A percentile compares a stretch with the other conserved stretches of the same genome.
Evolutionary conservation across 2,797 vertebrate genomes (phyloP).

Genomic region (Neosilurus mollespiculum): DNA sequence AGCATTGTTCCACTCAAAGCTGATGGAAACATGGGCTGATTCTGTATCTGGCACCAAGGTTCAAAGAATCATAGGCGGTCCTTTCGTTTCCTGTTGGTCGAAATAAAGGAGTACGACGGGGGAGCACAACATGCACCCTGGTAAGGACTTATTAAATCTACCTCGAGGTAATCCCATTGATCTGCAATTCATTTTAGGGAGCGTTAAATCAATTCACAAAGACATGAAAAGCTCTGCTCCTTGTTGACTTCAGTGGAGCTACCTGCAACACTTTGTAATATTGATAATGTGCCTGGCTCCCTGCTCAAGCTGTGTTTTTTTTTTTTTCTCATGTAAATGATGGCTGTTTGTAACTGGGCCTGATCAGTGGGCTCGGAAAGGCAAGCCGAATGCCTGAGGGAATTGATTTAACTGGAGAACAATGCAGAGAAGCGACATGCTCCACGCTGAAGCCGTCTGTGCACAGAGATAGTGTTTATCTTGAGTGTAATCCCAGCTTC

Average conservation of each 20-base stretch:
- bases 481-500: conserved; percentile 59
- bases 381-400: conserved; percentile 60
- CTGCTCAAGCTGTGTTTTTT: conserved; percentile 36
- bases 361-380: conserved; percentile 69
- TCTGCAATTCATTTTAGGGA: conserved; percentile 81
- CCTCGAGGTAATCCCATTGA: conserved; percentile 79
- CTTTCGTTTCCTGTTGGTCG: neutral
- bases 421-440: conserved; percentile 57
- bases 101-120: conserved; percentile 33
- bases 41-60: too few relatives aligned
- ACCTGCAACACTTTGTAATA: conserved; percentile 78
- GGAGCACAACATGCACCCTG: conserved; percentile 66
- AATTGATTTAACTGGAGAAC: conserved; percentile 75
- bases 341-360: conserved; percentile 59
- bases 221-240: conserved; percentile 77
- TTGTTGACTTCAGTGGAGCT: conserved; percentile 74
- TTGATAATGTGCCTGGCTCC: conserved; percentile 73
- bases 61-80: too few relatives aligned
- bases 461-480: conserved; percentile 57
- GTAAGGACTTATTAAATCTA: conserved; percentile 77
- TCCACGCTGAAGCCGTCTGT: conserved; percentile 51
- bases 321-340: conserved; percentile 60
- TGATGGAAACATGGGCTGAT: too few relatives aligned
- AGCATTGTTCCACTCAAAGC: too few relatives aligned
- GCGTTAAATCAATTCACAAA: conserved; percentile 75